phyloP scores from a whole-genome alignment of 1,140 invertebrate species.

The Meloidogyne hapla region DNA sequence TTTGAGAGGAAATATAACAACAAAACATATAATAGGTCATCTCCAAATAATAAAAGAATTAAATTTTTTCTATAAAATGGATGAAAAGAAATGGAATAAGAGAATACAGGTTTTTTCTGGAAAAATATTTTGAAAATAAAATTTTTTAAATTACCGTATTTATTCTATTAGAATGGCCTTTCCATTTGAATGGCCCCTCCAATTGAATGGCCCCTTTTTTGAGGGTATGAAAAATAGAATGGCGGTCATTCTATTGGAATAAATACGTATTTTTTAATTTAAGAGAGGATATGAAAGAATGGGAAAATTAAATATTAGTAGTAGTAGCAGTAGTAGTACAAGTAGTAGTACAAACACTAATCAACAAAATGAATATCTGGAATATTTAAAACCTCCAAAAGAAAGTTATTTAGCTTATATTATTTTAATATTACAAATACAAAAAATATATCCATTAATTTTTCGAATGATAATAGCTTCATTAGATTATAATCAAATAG shows the following conservation, averaged over 20 bases:
- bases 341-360: no score
- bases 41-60: background rate
- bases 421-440: background rate
- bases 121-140: background rate
- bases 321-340: background rate
- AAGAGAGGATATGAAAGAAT: background rate
- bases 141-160: no score
- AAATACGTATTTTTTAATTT: no score
- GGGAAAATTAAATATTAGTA: background rate
- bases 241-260: no score
- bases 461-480: background rate
- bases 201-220: no score
- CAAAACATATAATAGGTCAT: background rate
- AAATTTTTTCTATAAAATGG: background rate
- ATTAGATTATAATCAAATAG: constrained; percentile 1
- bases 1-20: background rate
- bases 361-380: background rate
- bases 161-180: no score
- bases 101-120: background rate
- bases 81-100: constrained; percentile 2
- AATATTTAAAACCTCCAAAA: background rate
- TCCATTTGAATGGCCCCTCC: no score
- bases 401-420: constrained; percentile 1
- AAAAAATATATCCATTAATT: background rate
- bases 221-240: no score